phyloP scores from a whole-genome alignment of 2,888 invertebrate genomes.

The Amaurobius ferox region DNA sequence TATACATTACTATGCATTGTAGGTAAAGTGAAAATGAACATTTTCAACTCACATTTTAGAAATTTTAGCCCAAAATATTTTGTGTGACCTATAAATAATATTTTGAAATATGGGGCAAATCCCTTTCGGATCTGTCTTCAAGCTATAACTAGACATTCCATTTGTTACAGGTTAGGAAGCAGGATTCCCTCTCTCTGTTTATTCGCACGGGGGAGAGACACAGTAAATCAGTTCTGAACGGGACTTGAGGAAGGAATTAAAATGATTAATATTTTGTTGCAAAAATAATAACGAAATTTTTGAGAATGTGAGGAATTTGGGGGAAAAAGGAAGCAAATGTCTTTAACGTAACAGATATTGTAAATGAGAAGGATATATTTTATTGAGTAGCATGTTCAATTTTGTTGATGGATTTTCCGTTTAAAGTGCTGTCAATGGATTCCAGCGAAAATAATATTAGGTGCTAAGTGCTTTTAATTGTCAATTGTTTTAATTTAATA shows the following conservation, averaged over 20 bases:
- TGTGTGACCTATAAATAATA: not conserved
- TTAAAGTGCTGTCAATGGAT: no score
- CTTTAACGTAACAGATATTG: no score
- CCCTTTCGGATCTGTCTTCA: constrained; percentile 7
- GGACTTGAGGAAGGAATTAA: constrained; percentile 11
- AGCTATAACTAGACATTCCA: constrained; percentile 14
- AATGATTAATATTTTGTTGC: constrained; percentile 16
- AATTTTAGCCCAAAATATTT: no score
- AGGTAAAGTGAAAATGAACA: no score
- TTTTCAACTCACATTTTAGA: no score
- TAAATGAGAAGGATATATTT: no score
- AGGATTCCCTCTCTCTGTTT: constrained; percentile 13
- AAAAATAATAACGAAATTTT: constrained; percentile 5
- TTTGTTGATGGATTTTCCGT: not conserved
- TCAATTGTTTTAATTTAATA: no score
- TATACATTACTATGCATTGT: no score
- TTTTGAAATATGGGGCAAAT: not conserved
- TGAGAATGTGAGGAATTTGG: not conserved
- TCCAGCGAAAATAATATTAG: no score
- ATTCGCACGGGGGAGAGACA: not conserved
- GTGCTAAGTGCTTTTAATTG: no score
- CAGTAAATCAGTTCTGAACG: constrained; percentile 3
- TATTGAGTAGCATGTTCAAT: no score
- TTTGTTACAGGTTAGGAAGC: constrained; percentile 13
- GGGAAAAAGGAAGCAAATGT: not conserved